Base-by-base conservation (phyloP, 1,140 invertebrate genomes). In the Caerostris darwini region DNA sequence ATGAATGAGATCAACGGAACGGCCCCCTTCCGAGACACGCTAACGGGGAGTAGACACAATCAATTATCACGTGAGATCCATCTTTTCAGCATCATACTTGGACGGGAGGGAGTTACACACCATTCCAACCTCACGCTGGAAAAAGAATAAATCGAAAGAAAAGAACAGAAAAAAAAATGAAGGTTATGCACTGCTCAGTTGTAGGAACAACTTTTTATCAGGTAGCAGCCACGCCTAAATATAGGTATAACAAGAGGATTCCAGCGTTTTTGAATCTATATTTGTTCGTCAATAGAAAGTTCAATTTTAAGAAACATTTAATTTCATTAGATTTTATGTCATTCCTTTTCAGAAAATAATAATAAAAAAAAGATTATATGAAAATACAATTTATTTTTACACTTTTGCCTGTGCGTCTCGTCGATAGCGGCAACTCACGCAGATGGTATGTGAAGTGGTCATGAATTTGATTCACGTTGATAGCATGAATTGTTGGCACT, bases 31-130 rank as follows among this genome's bases (percentile, higher is more conserved):
- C 3, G 7, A 8, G 56, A 19, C 71, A 58, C 19, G n/a, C 57
- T 50, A 85, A 4, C 17, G 64, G 50, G 34, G 8, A 19, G 19
- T 17, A 56, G 50, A 67, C 88, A 77, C 67, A 90, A 90, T 90
- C 88, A 90, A 77, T 90, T 90, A 90, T 77, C 59, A 90, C 67
- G 53, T 56, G 67, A 77, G 88, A 90, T 67, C 88, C 17, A 77
- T 90, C 88, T 90, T 56, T 71, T 58, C 67, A 77, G 56, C 17
- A 77, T 85, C 53, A 90, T 90, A n/a, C 88, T 71, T 34, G 50
- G 86, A 67, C 17, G 59, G 58, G 82, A 64, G 19, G 17, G 34
- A 77, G 34, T 50, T 50, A 50, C 71, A 77, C 34, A 77, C 71
- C 53, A 77, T 77, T 50, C 34, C 14, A 14, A 64, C 12, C 59